Base-by-base conservation (phyloP, 1,140 invertebrate genomes). In the Nephila pilipes region DNA sequence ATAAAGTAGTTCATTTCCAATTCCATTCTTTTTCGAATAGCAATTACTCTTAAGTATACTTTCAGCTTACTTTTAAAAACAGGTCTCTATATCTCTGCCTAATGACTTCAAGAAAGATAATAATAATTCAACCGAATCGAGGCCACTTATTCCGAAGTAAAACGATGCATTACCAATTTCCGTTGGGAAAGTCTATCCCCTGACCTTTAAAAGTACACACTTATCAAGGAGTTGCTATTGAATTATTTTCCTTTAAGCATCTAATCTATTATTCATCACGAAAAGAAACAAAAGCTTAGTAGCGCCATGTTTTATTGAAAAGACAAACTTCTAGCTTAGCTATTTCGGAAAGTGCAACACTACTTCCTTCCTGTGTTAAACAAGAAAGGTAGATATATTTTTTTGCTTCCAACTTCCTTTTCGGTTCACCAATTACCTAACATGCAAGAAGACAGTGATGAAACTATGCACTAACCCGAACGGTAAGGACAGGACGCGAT, bases 361-460 rank as follows among this genome's bases (percentile, higher is more conserved):
- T 36, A 83, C 79, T 91, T 91, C 80, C 89, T 91, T 83, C 89
- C 89, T 91, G 75, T 60, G 55, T 83, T 55, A 90, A 90, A 90
- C 88, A 90, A 90, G 88, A 54, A 29, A 87, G 85, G 29, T 38
- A 87, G 69, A 83, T 83, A 55, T 83, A 55, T 83, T 55, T 83
- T 54, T 90, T 65, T 83, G 83, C 32, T 63, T n/a, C 36, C 29
- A 63, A 60, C 55, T 81, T 63, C 79, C 89, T 91, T 65, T 83
- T 63, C 79, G 32, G 89, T 91, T 91, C 89, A 25, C 89, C 89
- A 91, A 91, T 91, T 91, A 91, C 79, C 79, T 55, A 91, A 83
- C 89, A 91, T 91, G 89, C 75, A 83, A 91, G 80, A 57, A 54
- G 89, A 91, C 89, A 91, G 89, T 91, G 89, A 91, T 91, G 89